phyloP scores from a whole-genome alignment of 2,113 vertebrate species.

The Microtus montanus region DNA sequence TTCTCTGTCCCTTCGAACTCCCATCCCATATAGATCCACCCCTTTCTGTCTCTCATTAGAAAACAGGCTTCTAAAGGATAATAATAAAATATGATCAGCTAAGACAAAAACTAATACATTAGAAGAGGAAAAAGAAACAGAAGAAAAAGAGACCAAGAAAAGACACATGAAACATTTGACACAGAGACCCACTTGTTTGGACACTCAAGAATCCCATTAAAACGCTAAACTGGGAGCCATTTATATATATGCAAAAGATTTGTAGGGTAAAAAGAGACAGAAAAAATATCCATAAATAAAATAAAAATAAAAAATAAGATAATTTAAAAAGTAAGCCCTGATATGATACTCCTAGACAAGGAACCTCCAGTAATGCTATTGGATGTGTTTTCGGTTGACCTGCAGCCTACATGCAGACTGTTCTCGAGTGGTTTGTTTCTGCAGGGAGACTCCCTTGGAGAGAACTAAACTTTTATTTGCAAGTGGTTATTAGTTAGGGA shows the following conservation, averaged over 20 bases:
- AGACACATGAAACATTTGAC: too few species aligned
- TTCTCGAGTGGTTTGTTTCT: background rate
- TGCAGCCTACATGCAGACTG: background rate
- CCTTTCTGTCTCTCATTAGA: too few species aligned
- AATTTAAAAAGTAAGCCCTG: background rate
- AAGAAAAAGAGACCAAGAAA: too few species aligned
- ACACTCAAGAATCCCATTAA: background rate
- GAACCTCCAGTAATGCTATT: background rate
- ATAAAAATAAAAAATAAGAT: background rate
- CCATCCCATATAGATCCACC: too few species aligned
- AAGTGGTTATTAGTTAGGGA: background rate
- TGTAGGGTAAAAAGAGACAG: background rate
- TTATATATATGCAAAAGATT: background rate
- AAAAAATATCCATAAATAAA: background rate
- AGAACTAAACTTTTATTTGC: background rate
- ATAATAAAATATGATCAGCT: too few species aligned
- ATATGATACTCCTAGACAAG: background rate
- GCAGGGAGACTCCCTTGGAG: background rate
- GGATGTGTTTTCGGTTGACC: background rate
- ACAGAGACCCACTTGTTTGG: too few species aligned
- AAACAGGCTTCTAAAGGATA: too few species aligned
- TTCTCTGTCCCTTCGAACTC: too few species aligned
- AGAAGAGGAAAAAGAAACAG: too few species aligned
- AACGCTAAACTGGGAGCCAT: background rate
- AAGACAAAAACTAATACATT: too few species aligned